Conservation (phyloP, 2,113 vertebrate genomes). For the Petrocephalus microphthalmus region DNA sequence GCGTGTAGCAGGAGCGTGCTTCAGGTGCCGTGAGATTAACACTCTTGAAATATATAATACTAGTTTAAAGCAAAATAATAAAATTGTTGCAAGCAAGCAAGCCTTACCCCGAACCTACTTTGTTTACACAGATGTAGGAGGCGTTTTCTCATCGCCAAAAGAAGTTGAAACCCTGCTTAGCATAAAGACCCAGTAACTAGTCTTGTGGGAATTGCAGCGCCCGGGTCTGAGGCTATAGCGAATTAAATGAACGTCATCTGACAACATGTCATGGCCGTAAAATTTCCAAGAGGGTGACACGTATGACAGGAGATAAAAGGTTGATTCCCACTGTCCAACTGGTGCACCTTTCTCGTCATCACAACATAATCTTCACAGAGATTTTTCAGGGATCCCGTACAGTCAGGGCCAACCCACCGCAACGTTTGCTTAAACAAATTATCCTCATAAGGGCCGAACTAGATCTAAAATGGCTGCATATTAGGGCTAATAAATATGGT, state of each 20-base stretch:
- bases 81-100: background rate
- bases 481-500: background rate
- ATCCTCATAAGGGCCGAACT: background rate
- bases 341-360: background rate
- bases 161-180: background rate
- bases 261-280: background rate
- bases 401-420: background rate
- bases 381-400: background rate
- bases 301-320: background rate
- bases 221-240: background rate
- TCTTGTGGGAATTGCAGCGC: background rate
- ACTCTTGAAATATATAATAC: background rate
- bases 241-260: background rate
- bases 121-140: background rate
- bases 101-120: background rate
- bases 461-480: background rate
- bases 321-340: background rate
- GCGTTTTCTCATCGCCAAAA: background rate
- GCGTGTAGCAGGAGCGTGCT: background rate
- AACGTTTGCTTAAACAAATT: background rate
- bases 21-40: background rate
- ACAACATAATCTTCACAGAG: background rate
- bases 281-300: background rate
- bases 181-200: background rate
- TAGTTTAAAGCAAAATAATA: background rate